Conservation (phyloP, 2,113 vertebrate species). For the Carollia perspicillata region DNA sequence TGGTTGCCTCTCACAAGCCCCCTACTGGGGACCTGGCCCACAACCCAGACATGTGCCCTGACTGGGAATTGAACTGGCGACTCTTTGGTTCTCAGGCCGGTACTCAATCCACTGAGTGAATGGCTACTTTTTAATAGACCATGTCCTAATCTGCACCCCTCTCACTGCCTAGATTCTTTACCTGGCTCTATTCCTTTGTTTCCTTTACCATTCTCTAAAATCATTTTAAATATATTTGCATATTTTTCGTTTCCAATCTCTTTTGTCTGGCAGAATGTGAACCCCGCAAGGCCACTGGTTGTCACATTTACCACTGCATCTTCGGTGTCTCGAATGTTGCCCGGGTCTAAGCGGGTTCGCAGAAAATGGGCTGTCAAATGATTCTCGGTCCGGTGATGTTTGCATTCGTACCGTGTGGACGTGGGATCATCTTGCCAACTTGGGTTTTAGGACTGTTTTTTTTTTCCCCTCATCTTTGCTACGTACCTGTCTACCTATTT, state of each 20-base stretch:
- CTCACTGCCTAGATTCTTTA: background rate
- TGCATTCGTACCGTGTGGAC: background rate
- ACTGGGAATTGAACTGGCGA: too few species aligned
- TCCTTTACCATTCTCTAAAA: background rate
- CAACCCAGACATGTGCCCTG: too few species aligned
- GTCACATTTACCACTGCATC: background rate
- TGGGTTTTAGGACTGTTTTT: background rate
- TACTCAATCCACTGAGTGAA: background rate
- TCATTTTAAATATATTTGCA: background rate
- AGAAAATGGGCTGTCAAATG: background rate
- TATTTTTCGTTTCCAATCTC: background rate
- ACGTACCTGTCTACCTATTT: background rate
- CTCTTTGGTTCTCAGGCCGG: too few species aligned
- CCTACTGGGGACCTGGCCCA: too few species aligned
- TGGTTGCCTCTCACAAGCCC: too few species aligned
- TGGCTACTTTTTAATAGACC: background rate
- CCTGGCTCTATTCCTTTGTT: background rate
- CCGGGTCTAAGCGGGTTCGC: background rate
- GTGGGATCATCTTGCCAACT: background rate
- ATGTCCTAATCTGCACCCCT: background rate
- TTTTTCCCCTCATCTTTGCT: background rate
- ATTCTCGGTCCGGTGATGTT: background rate
- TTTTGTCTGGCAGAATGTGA: background rate
- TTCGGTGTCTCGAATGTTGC: background rate
- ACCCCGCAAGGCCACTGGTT: background rate